phyloP scores from a whole-genome alignment of 2,888 invertebrate genomes.

The Caenorhabditis sulstoni region DNA sequence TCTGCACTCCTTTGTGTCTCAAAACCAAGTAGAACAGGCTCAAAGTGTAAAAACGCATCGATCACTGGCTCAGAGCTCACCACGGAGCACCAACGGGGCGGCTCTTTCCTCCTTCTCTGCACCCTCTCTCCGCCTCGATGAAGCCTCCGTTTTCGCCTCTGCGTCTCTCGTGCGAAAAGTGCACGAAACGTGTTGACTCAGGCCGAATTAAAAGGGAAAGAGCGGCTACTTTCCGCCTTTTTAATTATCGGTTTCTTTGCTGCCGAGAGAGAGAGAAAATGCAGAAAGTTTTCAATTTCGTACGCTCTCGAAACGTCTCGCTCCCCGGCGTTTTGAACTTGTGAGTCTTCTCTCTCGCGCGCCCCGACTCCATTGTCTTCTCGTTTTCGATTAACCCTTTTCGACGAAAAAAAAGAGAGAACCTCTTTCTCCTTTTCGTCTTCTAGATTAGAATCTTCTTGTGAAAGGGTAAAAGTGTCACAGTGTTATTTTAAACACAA shows the following conservation, averaged over 20 bases:
- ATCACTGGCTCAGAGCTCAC: too few relatives aligned
- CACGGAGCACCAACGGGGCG: too few relatives aligned
- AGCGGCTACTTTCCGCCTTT: too few relatives aligned
- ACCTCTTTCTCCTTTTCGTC: not conserved
- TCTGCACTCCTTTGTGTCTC: too few relatives aligned
- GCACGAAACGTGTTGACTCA: conserved; percentile 38
- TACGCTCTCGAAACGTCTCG: conserved; percentile 1
- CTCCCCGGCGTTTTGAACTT: not conserved
- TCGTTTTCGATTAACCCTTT: not conserved
- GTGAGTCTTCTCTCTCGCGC: not conserved
- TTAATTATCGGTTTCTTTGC: too few relatives aligned
- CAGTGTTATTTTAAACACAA: conserved; percentile 54
- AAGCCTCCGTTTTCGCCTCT: not conserved
- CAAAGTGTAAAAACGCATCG: too few relatives aligned
- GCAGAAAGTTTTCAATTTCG: not conserved
- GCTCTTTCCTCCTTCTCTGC: too few relatives aligned
- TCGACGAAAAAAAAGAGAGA: not conserved
- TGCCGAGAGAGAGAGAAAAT: too few relatives aligned
- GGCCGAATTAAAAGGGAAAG: not conserved
- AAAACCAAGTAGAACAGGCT: too few relatives aligned
- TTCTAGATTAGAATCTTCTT: conserved; percentile 10
- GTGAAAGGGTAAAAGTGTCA: conserved; percentile 34
- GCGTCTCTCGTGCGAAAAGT: conserved; percentile 20
- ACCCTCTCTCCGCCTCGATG: not conserved
- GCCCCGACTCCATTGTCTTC: too few relatives aligned